Conservation (phyloP, 2,113 vertebrate genomes). For the Grus americana region DNA sequence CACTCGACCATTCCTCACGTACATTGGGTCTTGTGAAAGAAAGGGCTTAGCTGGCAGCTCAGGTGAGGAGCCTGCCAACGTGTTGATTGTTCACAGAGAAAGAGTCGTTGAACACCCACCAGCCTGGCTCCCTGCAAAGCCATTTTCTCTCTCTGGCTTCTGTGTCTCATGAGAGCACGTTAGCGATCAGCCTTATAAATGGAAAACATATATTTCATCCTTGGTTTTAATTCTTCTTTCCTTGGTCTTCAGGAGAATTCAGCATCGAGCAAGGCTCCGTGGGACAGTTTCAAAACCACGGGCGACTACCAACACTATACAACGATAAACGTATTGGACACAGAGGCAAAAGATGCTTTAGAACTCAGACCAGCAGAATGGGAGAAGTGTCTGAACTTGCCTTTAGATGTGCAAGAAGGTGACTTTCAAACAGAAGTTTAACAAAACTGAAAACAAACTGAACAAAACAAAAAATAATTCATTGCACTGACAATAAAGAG, state of each 20-base stretch:
- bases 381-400: conserved; percentile 99
- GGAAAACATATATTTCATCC: neutral
- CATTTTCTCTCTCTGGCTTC: neutral
- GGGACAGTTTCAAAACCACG: conserved; percentile 97
- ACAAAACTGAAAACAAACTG: conserved; percentile 57
- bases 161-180: neutral
- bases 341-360: conserved; percentile 94
- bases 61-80: conserved; percentile 34
- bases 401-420: conserved; percentile 97
- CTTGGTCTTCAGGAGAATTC: conserved; percentile 89
- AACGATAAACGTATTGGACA: conserved; percentile 97
- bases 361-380: conserved; percentile 97
- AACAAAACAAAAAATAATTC: conserved; percentile 38
- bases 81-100: neutral
- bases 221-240: conserved; percentile 30
- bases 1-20: conserved; percentile 4
- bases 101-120: neutral
- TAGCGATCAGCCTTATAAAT: neutral
- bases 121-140: conserved; percentile 21
- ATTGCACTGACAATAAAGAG: conserved; percentile 92
- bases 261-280: conserved; percentile 92
- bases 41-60: conserved; percentile 32
- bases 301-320: conserved; percentile 98
- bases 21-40: neutral
- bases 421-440: conserved; percentile 99